Base-by-base conservation (phyloP, 1,140 invertebrate genomes). In the Aporrectodea caliginosa region DNA sequence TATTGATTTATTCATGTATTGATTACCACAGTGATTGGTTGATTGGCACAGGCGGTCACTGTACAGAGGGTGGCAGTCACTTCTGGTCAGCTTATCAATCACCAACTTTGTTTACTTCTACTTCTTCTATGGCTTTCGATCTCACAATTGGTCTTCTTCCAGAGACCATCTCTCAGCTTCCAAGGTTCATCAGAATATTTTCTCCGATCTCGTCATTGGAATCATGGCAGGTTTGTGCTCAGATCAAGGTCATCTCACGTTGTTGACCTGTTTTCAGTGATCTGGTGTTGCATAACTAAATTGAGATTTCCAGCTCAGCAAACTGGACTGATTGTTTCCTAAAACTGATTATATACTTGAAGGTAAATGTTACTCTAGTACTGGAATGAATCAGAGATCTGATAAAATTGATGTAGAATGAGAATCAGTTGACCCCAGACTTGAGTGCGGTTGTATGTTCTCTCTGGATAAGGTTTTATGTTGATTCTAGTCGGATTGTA, bases 41-140 rank as follows among this genome's bases (percentile, higher is more conserved):
- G n/a, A n/a, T n/a, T n/a, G n/a, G n/a, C n/a, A n/a, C 43, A 92
- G 91, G 74, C 87, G 88, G 34, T 91, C 84, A 1, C 85, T 96
- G 12, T 97, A 97, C 86, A 89, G 92, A 83, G 95, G 95, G 1
- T 89, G 95, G 29, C 88, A 92, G 16, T 94, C 95, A 6, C 93
- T 95, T 22, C 88, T 96, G 2, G 91, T 93, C 82, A 94, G 93
- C 81, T 86, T 96, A 0, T 95, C 93, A 84, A 91, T 92, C 73
- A 95, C 94, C 73, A 96, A 95, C 88, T 96, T 96, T 89, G 93
- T 96, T n/a, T 96, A 96, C 87, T 96, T 96, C 84, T 97, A 96
- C 86, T 91, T 93, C 81, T 96, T 95, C 86, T 94, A 96, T 89
- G 92, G 92, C 1, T 88, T 96, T 6, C 93, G 93, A 85, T 88